Conservation (phyloP, 2,888 invertebrate genomes). For the Drosophila prolongata region DNA sequence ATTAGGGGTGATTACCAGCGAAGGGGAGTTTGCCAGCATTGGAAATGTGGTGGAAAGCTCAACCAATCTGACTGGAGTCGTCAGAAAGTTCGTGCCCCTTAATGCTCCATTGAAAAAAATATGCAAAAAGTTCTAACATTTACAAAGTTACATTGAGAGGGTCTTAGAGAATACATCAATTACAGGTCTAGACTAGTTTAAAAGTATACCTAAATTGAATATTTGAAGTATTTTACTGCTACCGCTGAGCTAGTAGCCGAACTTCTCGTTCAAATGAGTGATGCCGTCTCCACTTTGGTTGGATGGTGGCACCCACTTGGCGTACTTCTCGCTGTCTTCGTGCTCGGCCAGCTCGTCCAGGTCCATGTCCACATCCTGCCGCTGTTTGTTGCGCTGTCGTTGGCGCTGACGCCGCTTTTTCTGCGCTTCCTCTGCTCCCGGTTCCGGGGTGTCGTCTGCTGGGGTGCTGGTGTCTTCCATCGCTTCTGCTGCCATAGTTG, state of each 20-base stretch:
- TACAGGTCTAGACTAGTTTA: constrained; percentile 19
- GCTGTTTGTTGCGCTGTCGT: constrained; percentile 79
- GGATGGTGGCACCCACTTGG: constrained; percentile 91
- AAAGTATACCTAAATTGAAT: constrained; percentile 12
- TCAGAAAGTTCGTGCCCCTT: constrained; percentile 1
- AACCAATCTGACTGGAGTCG: not conserved
- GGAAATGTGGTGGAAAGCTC: constrained; percentile 47
- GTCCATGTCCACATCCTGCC: constrained; percentile 83
- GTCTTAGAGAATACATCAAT: constrained; percentile 30
- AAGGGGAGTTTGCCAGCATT: constrained; percentile 43
- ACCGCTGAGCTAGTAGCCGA: constrained; percentile 87
- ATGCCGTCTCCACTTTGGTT: constrained; percentile 91
- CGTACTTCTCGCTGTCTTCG: constrained; percentile 87
- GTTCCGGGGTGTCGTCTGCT: constrained; percentile 12
- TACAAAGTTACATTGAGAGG: constrained; percentile 36
- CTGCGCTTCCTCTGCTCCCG: constrained; percentile 39
- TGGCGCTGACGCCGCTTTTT: constrained; percentile 78
- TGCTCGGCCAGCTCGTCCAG: constrained; percentile 84
- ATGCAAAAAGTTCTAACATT: constrained; percentile 13
- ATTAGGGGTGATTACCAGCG: constrained; percentile 35
- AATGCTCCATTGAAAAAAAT: constrained; percentile 2
- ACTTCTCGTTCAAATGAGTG: constrained; percentile 91
- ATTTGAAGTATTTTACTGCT: constrained; percentile 5
- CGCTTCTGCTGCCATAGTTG: not conserved
- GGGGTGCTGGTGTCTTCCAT: not conserved